phyloP scores from a whole-genome alignment of 2,797 vertebrate species.

The Buphagus erythrorhynchus region DNA sequence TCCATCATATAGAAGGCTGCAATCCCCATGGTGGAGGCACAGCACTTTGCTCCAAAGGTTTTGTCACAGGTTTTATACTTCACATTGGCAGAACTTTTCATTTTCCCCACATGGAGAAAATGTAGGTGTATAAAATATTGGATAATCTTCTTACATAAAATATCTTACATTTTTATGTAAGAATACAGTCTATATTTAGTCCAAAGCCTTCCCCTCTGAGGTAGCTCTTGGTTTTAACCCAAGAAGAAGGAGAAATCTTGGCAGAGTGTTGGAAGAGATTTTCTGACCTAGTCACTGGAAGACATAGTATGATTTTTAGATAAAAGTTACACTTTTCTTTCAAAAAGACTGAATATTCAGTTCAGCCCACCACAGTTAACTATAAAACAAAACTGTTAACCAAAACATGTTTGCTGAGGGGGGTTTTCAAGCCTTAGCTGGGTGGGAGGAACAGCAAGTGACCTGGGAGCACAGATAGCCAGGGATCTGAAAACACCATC shows the following conservation, averaged over 20 bases:
- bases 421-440: background rate
- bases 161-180: background rate
- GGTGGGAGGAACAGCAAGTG: background rate
- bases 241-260: background rate
- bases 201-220: background rate
- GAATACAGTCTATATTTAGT: background rate
- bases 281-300: background rate
- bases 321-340: background rate
- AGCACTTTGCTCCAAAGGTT: background rate
- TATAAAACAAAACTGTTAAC: background rate
- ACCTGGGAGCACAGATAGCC: background rate
- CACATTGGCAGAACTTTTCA: background rate
- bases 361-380: background rate
- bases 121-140: background rate
- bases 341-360: background rate
- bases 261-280: background rate
- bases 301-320: background rate
- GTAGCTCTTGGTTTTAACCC: background rate
- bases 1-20: background rate
- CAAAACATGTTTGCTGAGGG: background rate
- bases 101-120: background rate
- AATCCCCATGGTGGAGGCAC: background rate
- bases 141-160: conserved; percentile 5
- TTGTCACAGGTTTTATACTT: background rate
- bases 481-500: background rate